Evolutionary conservation across 2,797 vertebrate genomes (phyloP).

Genomic region (Ctenopoma multispine): DNA sequence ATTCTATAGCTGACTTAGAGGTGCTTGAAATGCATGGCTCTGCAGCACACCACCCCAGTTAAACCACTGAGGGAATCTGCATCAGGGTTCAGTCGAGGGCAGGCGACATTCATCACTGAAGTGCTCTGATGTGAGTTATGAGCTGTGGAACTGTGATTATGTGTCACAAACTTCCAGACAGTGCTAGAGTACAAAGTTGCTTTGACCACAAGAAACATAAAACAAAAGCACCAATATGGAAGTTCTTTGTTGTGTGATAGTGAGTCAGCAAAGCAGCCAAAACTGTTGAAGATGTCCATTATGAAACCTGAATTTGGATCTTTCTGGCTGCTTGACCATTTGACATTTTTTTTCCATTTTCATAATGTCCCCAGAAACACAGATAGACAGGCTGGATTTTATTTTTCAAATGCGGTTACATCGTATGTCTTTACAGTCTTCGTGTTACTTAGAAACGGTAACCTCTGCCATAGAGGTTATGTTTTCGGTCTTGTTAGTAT

Average conservation of each 20-base stretch:
- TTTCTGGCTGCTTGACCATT: conserved; percentile 63
- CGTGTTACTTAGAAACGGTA: conserved; percentile 16
- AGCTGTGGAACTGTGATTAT: conserved; percentile 49
- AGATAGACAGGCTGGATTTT: conserved; percentile 22
- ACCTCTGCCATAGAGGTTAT: background rate
- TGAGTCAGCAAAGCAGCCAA: conserved; percentile 42
- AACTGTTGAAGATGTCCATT: conserved; percentile 55
- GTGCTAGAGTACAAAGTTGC: conserved; percentile 35
- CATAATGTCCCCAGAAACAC: conserved; percentile 40
- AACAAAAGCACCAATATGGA: conserved; percentile 55
- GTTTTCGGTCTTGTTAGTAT: background rate
- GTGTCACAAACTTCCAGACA: conserved; percentile 54
- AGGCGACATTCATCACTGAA: conserved; percentile 45
- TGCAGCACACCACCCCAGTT: conserved; percentile 45
- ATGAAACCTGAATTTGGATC: conserved; percentile 69
- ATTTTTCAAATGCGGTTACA: conserved; percentile 49
- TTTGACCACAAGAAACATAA: conserved; percentile 56
- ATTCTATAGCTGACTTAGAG: conserved; percentile 60
- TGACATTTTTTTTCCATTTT: conserved; percentile 60
- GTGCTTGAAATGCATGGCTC: conserved; percentile 64
- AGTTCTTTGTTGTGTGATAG: conserved; percentile 56
- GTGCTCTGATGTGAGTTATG: conserved; percentile 58
- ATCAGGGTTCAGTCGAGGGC: conserved; percentile 55
- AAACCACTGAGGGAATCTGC: conserved; percentile 43
- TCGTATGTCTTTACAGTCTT: conserved; percentile 23